Conservation (phyloP, 2,797 vertebrate species). For the Babyrousa celebensis region DNA sequence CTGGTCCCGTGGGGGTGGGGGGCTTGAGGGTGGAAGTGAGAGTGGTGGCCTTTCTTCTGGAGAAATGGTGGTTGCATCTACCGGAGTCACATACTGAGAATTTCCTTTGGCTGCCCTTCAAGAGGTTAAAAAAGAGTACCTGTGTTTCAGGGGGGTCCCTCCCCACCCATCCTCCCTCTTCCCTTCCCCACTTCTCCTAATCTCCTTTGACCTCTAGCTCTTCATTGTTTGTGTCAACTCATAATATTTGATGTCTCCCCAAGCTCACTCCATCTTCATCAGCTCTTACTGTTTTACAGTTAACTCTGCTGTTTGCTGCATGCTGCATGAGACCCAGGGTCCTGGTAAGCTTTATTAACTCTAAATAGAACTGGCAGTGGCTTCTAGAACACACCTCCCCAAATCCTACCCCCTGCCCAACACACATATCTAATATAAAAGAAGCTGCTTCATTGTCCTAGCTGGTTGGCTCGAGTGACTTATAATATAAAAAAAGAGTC, state of each 20-base stretch:
- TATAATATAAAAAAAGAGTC: slow-evolving; percentile 53
- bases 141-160: slow-evolving; percentile 40
- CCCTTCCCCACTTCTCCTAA: slow-evolving; percentile 42
- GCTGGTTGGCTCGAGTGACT: slow-evolving; percentile 70
- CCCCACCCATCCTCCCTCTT: not conserved
- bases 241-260: slow-evolving; percentile 82
- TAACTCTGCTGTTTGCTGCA: slow-evolving; percentile 98
- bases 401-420: not conserved
- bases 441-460: slow-evolving; percentile 54
- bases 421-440: slow-evolving; percentile 42
- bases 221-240: slow-evolving; percentile 85
- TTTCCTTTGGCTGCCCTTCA: slow-evolving; percentile 61
- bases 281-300: slow-evolving; percentile 98
- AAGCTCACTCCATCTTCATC: slow-evolving; percentile 87
- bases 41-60: not conserved
- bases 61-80: slow-evolving; percentile 46
- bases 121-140: slow-evolving; percentile 29
- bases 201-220: slow-evolving; percentile 75
- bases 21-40: not conserved
- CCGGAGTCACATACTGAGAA: slow-evolving; percentile 28
- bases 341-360: slow-evolving; percentile 95
- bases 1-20: not conserved
- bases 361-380: slow-evolving; percentile 89
- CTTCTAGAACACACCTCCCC: slow-evolving; percentile 82
- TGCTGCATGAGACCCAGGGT: slow-evolving; percentile 96